A percentile compares a stretch with the other conserved stretches of the same genome.
Conservation (phyloP, 1,140 invertebrate genomes). For the Musca domestica region DNA sequence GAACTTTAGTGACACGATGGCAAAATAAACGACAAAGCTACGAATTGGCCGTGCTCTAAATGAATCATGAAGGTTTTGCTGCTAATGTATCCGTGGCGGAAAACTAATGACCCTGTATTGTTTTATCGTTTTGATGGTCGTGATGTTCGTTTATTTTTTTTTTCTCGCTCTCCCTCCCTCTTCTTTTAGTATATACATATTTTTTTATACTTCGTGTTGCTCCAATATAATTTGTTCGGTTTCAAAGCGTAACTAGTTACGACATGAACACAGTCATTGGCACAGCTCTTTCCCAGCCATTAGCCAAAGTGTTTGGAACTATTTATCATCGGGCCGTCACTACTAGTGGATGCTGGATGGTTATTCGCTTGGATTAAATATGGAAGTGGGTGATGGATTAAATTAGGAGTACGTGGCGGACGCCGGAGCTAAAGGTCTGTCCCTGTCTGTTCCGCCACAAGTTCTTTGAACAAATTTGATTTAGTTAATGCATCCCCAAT, state of each 20-base stretch:
- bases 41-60: background rate
- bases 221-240: too few species aligned
- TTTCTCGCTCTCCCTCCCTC: background rate
- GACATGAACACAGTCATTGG: too few species aligned
- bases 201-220: too few species aligned
- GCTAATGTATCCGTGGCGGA: background rate
- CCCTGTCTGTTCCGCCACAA: too few species aligned
- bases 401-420: too few species aligned
- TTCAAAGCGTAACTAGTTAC: too few species aligned
- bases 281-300: background rate
- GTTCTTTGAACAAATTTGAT: constrained; percentile 12
- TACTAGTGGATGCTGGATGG: background rate
- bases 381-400: background rate
- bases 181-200: background rate
- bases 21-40: too few species aligned
- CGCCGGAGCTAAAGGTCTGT: background rate
- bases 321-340: constrained; percentile 2
- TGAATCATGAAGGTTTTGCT: constrained; percentile 10
- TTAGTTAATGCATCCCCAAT: background rate
- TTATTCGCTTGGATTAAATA: background rate
- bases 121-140: background rate
- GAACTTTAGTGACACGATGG: too few species aligned
- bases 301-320: constrained; percentile 15
- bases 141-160: background rate
- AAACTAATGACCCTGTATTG: constrained; percentile 10